Base-by-base conservation (phyloP, 2,113 vertebrate genomes). In the Ranitomeya imitator region DNA sequence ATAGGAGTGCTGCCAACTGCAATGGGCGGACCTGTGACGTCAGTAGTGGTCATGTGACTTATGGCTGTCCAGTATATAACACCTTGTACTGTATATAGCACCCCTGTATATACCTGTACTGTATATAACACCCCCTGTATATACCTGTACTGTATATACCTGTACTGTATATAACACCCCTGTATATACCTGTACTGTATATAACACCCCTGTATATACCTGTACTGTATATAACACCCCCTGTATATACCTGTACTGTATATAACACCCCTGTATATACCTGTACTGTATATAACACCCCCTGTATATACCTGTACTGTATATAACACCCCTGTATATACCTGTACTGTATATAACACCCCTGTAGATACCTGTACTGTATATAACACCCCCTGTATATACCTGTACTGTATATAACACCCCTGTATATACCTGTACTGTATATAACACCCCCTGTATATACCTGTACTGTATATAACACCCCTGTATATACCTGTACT, bases 1-100 rank as follows among this genome's bases (percentile, higher is more conserved):
- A 87, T 87, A 87, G 86, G 86, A 67, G 86, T 69, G 61, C 85
- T 69, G 85, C 76, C 85, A 87, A 69, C 85, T 87, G 85, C 85
- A 87, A 69, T 79, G 77, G 85, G 85, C 74, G 57, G 45, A 21
- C 6, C 73, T 10, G 7, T 86, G 85, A 86, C 85, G 85, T 86
- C 37, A 79, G 9, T 26, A 14, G 57, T 55, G 19, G 71, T 59
- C 84, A 76, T 79, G 78, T 79, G 52, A 59, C 78, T 12, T 59
- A 31, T 7, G 31, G 78, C 78, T 59, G 52, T 26, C 52, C 79
- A 8, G 26, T 8, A 4, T 82, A 45, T 63, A 63, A 45, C 78
- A 26, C n/a, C 26, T 10, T 23, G 7, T 54, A 0, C 15, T 78
- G 37, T 54, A 8, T n/a, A 78, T 6, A 51, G 11, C 74, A 77